Base-by-base conservation (phyloP, 2,113 vertebrate genomes). In the Pseudorhombus dupliciocellatus region DNA sequence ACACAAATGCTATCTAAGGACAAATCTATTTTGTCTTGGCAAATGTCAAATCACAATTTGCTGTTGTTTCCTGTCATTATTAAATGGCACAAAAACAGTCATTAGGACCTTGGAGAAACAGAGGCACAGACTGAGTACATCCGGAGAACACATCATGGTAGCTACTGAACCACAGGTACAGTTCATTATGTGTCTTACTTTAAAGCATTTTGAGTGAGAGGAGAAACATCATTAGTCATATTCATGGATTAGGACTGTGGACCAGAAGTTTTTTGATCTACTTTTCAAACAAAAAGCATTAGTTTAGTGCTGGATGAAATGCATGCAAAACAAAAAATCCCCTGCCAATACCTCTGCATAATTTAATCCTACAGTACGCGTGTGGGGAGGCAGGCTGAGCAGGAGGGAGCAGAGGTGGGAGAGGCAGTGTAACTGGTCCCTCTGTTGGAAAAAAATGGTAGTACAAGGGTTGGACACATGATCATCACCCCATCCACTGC, bases 361-460 rank as follows among this genome's bases (percentile, higher is more conserved):
- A 64, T 64, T 2, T 28, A 68, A 72, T 30, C 55, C 37, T 61
- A 18, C 14, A 63, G 26, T 57, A 20, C 25, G 56, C 16, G 22
- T 31, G 28, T 22, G 55, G 73, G 26, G 55, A 63, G 48, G 24
- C 24, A 42, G 48, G 12, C 60, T 51, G 46, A 30, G 46, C 24
- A 30, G 55, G 40, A 60, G 37, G 46, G 40, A 68, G 24, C 37
- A 53, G 67, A 76, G 69, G 73, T 70, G 71, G 37, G 30, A 75
- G 42, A 85, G 59, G 83, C 57, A 75, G 84, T 75, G 79, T 77
- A 85, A 91, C 37, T 90, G 84, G 88, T 88, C 90, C 91, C 91
- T 92, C 91, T 92, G 70, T 90, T 90, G 93, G 91, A 86, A 40
- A 4, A 80, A 61, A 68, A 40, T 2, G 75, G 88, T 86, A 93